Base-by-base conservation (phyloP, 2,797 vertebrate species). In the Microctenopoma steveboyesi region DNA sequence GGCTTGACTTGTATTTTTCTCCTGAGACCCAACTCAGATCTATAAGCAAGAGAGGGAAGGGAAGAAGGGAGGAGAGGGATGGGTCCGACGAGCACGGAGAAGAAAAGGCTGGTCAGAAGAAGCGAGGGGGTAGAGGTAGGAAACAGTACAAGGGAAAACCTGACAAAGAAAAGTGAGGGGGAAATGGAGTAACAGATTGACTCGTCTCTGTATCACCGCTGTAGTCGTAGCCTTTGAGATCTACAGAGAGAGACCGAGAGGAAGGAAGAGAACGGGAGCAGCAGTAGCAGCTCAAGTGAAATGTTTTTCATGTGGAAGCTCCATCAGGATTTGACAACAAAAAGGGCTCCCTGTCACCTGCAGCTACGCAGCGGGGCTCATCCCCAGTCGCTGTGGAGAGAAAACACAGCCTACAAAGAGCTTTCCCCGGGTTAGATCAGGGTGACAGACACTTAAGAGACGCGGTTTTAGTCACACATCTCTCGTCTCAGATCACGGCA, bases 1-100 rank as follows among this genome's bases (percentile, higher is more conserved):
- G 92, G 93, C 92, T 93, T 90, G 91, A 93, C 93, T 94, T 91
- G 86, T 85, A 89, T 92, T 90, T 91, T 80, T 71, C 91, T 92
- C 92, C 71, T 42, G 89, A 89, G 93, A 91, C 88, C 68, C 71
- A 79, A 86, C 89, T 91, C 89, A 89, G 88, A 90, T 93, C 91
- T 91, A 89, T 91, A 93, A 91, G 86, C 77, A 83, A 47, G 74
- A 78, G 74, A 71, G 62, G 65, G 47, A 72, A 60, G n/a, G 33
- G 53, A 14, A 42, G 35, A 39, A 49, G 58, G 40, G 61, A 63
- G 28, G 53, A 39, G 62, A 43, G 35, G 18, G 50, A 60, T 39
- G 74, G 59, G 69, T 70, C 55, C 49, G 76, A 72, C 33, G 68
- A 75, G 66, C 50, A 57, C 69, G 74, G 64, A 84, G 70, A 76